Conservation (phyloP, 1,140 invertebrate species). For the Phortica variegata region DNA sequence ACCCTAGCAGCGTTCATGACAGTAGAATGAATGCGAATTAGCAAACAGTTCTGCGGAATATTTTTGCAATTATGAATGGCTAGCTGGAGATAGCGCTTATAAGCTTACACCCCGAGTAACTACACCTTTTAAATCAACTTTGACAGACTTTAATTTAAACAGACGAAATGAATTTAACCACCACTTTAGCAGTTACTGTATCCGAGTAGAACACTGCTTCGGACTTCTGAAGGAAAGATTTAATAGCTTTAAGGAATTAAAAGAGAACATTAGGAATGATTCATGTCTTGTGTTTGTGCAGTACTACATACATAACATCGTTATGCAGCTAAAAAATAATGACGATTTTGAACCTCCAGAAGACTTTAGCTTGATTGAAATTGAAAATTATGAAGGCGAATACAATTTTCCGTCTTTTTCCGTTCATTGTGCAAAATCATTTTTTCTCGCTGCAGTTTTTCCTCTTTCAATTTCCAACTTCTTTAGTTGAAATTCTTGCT, state of each 20-base stretch:
- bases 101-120: conserved; percentile 2
- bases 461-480: no score
- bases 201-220: no score
- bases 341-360: no score
- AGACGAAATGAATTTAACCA: not conserved
- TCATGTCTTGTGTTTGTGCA: no score
- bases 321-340: not conserved
- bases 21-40: conserved; percentile 4
- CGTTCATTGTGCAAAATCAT: no score
- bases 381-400: no score
- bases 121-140: conserved; percentile 6
- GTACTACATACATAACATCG: conserved; percentile 5
- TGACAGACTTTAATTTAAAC: conserved; percentile 1
- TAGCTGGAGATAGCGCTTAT: conserved; percentile 5
- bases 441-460: no score
- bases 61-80: conserved; percentile 1
- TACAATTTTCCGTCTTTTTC: no score
- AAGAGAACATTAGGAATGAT: not conserved
- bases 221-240: not conserved
- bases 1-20: conserved; percentile 1
- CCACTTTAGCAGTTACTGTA: no score
- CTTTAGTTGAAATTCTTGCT: no score
- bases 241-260: not conserved
- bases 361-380: no score
- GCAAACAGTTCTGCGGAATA: not conserved